A percentile compares a stretch with the other conserved stretches of the same genome.
These are phyloP conservation scores for Ooceraea biroi DNA, from an alignment of 1,140 invertebrate species.

Conservation along the genomic window DNA sequence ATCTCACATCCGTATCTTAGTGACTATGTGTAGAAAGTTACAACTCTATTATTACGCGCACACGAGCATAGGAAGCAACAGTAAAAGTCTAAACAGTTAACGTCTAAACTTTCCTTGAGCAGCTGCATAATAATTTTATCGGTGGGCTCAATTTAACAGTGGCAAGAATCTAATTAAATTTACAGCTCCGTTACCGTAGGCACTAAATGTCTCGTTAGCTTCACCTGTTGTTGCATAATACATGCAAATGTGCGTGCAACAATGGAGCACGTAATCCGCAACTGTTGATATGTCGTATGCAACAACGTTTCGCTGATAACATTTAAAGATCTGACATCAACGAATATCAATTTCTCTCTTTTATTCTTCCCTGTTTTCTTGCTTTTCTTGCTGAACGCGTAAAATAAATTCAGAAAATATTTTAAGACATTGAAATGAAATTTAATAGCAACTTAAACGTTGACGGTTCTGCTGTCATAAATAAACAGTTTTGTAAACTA, in stretches of 20 bases:
- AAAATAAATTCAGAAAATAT: no score
- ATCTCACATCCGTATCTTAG: neutral
- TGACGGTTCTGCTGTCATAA: no score
- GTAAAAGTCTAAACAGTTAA: neutral
- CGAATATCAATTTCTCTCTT: no score
- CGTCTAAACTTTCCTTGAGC: neutral
- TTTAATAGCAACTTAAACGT: no score
- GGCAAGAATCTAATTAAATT: slow-evolving; percentile 61
- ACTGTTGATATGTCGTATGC: neutral
- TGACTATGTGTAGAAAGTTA: slow-evolving; percentile 11
- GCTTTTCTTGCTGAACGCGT: no score
- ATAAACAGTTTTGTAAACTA: no score
- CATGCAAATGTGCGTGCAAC: neutral
- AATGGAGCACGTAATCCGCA: neutral
- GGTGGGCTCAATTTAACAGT: neutral
- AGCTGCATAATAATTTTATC: neutral
- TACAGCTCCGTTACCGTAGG: slow-evolving; percentile 13
- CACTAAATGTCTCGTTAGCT: slow-evolving; percentile 20
- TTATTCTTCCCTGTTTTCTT: no score
- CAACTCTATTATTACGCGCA: neutral
- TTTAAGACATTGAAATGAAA: no score
- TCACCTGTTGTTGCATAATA: slow-evolving; percentile 57
- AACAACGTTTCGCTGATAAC: neutral
- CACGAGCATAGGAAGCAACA: no score
- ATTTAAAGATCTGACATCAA: no score